Evolutionary conservation across 1,140 invertebrate genomes (phyloP), one percentile per base, ranked within the genome.

Genomic region (Drosophila nannoptera): DNA sequence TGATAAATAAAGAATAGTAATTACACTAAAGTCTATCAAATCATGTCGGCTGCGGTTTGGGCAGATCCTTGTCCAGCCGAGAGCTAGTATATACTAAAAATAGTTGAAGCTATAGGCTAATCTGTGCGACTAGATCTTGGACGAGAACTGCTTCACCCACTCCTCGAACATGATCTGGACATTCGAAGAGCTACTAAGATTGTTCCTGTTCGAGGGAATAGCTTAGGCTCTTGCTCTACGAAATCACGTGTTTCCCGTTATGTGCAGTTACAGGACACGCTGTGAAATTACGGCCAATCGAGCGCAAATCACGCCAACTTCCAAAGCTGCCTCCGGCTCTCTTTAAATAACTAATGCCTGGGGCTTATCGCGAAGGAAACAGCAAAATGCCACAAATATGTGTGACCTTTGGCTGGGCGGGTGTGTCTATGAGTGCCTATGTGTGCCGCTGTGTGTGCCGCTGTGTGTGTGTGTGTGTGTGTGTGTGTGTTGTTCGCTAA

Each of bases 321-420:
- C 77, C 69, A 65, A 64, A 53, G 60, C 64, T 56, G 67, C 53
- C 45, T 56, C 61, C 45, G 50, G 53, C 62, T 49, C 38, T 54
- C 58, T 40, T 58, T 70, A 65, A 70, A 70, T 60, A 74, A 68
- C 55, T 48, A 66, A 73, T 59, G 40, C 16, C 58, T 11, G 12
- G 12, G 66, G 72, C 73, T 73, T 55, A 72, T 70, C 55, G 69
- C 42, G 65, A 53, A 67, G 73, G 50, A 61, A 63, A 42, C 76
- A 69, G 62, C 77, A 73, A 78, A 83, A 59, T 69, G 60, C 55
- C 46, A 66, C 59, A 68, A 73, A 73, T 70, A 78, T 83, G 66
- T 84, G 49, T 56, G 58, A 75, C 61, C 40, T 45, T 7, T 35
- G 36, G 12, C 22, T 60, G 31, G 14, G 16, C 16, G 12, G 9